phyloP scores from a whole-genome alignment of 2,797 vertebrate species.

The Diplodus puntazzo region DNA sequence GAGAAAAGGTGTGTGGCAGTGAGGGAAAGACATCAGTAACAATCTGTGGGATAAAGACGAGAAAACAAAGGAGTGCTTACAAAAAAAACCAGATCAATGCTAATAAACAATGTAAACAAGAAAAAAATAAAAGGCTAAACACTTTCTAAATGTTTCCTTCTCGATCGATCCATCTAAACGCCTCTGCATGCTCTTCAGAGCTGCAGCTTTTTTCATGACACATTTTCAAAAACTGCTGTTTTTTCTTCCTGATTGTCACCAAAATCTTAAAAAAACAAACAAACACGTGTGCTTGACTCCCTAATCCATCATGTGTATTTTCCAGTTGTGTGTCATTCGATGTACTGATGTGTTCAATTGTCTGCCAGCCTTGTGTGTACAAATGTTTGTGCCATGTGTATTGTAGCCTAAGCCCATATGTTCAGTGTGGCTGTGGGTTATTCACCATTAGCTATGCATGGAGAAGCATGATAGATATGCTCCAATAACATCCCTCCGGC shows the following conservation, averaged over 20 bases:
- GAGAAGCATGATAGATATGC: conserved; percentile 64
- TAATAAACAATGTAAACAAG: conserved; percentile 71
- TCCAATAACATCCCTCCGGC: conserved; percentile 63
- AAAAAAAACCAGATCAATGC: conserved; percentile 58
- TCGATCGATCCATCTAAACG: conserved; percentile 35
- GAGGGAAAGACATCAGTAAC: conserved; percentile 55
- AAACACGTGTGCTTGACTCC: conserved; percentile 1
- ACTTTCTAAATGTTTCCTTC: conserved; percentile 63
- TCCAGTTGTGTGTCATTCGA: conserved; percentile 19
- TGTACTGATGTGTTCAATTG: conserved; percentile 37
- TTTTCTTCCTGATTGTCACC: conserved; percentile 25
- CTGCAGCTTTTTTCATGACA: background rate
- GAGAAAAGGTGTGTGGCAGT: conserved; percentile 30
- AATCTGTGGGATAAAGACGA: conserved; percentile 42
- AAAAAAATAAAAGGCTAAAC: conserved; percentile 48
- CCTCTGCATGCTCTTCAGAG: conserved; percentile 8
- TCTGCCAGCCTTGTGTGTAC: conserved; percentile 35
- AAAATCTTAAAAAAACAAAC: background rate
- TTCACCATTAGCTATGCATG: conserved; percentile 72
- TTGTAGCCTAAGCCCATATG: conserved; percentile 44
- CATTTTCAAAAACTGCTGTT: background rate
- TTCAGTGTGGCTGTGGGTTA: conserved; percentile 48
- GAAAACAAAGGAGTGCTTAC: conserved; percentile 61
- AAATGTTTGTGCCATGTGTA: conserved; percentile 47
- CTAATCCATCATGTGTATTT: conserved; percentile 25